phyloP scores from a whole-genome alignment of 2,888 invertebrate genomes.

The Blera fallax region DNA sequence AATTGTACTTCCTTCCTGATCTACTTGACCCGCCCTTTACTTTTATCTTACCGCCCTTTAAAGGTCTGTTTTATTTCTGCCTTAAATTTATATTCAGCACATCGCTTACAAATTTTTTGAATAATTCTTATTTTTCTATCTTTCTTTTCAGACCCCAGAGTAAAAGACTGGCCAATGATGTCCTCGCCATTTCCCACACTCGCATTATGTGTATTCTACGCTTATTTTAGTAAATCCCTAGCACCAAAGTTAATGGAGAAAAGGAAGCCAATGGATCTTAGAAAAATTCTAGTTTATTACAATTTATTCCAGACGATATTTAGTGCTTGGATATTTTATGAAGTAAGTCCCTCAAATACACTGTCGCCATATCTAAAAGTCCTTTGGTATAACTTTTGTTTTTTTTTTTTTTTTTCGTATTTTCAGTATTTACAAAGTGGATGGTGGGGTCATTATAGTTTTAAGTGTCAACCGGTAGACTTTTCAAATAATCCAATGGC shows the following conservation, averaged over 20 bases:
- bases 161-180: slow-evolving; percentile 95
- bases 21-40: too few relatives aligned
- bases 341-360: slow-evolving; percentile 84
- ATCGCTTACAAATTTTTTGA: background rate
- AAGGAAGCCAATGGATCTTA: slow-evolving; percentile 92
- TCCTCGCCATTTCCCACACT: slow-evolving; percentile 93
- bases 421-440: slow-evolving; percentile 86
- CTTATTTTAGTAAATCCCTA: slow-evolving; percentile 90
- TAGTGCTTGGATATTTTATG: slow-evolving; percentile 95
- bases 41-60: too few relatives aligned
- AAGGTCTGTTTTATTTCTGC: too few relatives aligned
- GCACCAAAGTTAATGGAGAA: slow-evolving; percentile 95
- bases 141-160: slow-evolving; percentile 89
- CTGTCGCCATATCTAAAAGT: background rate
- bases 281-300: slow-evolving; percentile 90
- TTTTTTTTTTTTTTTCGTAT: background rate
- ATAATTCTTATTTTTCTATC: background rate
- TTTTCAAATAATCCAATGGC: slow-evolving; percentile 89
- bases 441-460: slow-evolving; percentile 91
- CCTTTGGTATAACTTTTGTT: background rate
- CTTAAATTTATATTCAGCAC: too few relatives aligned
- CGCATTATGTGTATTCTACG: slow-evolving; percentile 91
- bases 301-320: slow-evolving; percentile 95
- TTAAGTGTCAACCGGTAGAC: slow-evolving; percentile 94
- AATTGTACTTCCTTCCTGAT: too few relatives aligned